phyloP scores from a whole-genome alignment of 2,113 vertebrate genomes.

The Girardinichthys multiradiatus region DNA sequence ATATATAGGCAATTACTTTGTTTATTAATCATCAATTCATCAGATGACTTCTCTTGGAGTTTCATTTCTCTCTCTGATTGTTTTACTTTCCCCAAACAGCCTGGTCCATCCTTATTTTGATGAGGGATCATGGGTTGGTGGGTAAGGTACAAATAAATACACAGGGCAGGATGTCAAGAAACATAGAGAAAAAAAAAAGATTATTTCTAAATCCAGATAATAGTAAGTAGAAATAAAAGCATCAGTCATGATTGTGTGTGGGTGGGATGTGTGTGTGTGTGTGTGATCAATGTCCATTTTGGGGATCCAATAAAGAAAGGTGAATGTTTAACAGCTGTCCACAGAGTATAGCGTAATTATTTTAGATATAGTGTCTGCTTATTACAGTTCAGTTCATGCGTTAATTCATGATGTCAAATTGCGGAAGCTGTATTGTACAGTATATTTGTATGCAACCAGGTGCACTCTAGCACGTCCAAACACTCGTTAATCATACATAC shows the following conservation, averaged over 20 bases:
- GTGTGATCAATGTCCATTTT: conserved; percentile 68
- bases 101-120: conserved; percentile 53
- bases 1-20: conserved; percentile 72
- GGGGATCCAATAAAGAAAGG: conserved; percentile 69
- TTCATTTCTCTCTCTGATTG: conserved; percentile 71
- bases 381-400: conserved; percentile 81
- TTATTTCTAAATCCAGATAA: conserved; percentile 77
- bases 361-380: conserved; percentile 83
- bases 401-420: conserved; percentile 75
- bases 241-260: conserved; percentile 53
- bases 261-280: conserved; percentile 39
- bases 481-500: conserved; percentile 52
- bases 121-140: conserved; percentile 20
- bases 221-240: conserved; percentile 70
- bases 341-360: conserved; percentile 80
- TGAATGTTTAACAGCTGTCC: conserved; percentile 78
- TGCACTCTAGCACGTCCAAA: conserved; percentile 55
- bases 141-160: conserved; percentile 80
- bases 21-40: conserved; percentile 71
- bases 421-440: conserved; percentile 82
- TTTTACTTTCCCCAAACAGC: conserved; percentile 62
- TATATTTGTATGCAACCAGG: conserved; percentile 77
- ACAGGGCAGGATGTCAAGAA: conserved; percentile 67
- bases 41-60: conserved; percentile 64
- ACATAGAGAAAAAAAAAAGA: conserved; percentile 73